Evolutionary conservation across 2,888 invertebrate species (phyloP).

Genomic region (Apamea crenata): DNA sequence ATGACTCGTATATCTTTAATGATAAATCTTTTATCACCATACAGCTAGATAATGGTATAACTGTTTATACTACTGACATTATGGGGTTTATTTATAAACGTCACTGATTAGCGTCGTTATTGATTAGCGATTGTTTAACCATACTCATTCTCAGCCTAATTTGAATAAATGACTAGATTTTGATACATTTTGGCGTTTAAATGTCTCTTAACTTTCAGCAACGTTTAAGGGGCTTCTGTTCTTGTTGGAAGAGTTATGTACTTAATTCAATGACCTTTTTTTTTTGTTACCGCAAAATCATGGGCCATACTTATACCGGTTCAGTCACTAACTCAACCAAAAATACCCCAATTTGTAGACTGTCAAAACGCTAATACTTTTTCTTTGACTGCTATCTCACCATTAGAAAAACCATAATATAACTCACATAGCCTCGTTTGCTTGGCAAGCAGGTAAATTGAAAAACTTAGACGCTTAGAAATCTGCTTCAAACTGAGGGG

Average conservation of each 20-base stretch:
- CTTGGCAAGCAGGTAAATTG: constrained; percentile 48
- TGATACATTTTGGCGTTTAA: too few relatives aligned
- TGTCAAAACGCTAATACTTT: constrained; percentile 23
- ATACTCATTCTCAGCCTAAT: too few relatives aligned
- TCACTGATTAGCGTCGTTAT: too few relatives aligned
- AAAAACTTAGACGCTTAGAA: constrained; percentile 47
- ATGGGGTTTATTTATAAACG: background rate
- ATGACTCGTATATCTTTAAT: background rate
- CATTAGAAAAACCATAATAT: constrained; percentile 25
- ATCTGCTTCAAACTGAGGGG: constrained; percentile 14
- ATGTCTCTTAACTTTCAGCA: too few relatives aligned
- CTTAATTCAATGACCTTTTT: background rate
- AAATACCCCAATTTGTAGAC: constrained; percentile 14
- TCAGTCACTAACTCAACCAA: background rate
- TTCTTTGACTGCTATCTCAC: constrained; percentile 4
- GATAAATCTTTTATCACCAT: background rate
- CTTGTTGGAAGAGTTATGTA: background rate
- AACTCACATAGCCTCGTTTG: constrained; percentile 20
- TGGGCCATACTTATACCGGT: background rate
- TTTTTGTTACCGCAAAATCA: background rate
- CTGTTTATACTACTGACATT: background rate
- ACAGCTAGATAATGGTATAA: too few relatives aligned
- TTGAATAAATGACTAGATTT: too few relatives aligned
- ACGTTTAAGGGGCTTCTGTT: background rate
- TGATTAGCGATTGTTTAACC: too few relatives aligned